A percentile compares a stretch with the other conserved stretches of the same genome.
Evolutionary conservation across 1,140 invertebrate species (phyloP).

Genomic region (Limonius californicus): DNA sequence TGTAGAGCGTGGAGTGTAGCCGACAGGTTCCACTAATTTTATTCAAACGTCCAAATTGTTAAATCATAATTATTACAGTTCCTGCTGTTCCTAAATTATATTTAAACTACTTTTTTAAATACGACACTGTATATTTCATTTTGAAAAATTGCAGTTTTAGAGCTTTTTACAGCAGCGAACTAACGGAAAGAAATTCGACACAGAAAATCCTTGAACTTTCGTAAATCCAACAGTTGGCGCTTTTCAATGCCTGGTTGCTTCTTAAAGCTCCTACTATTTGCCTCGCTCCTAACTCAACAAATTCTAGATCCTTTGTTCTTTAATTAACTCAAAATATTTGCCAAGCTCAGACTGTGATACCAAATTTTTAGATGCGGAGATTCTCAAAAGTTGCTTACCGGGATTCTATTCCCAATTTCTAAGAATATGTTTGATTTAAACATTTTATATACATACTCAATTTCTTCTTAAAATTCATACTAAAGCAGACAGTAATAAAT

Average conservation of each 20-base stretch:
- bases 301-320: constrained; percentile 29
- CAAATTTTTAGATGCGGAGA: not conserved
- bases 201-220: not conserved
- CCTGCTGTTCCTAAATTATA: too few relatives aligned
- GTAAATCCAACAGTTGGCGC: constrained; percentile 9
- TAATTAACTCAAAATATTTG: constrained; percentile 36
- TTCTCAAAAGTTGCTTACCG: not conserved
- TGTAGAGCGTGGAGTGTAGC: too few relatives aligned
- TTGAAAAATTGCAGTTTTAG: too few relatives aligned
- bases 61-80: too few relatives aligned
- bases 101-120: too few relatives aligned
- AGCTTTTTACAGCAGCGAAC: too few relatives aligned
- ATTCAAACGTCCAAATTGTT: too few relatives aligned
- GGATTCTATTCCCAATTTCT: too few relatives aligned
- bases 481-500: not conserved
- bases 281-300: constrained; percentile 27
- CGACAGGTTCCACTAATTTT: too few relatives aligned
- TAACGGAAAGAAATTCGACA: too few relatives aligned
- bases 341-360: constrained; percentile 18
- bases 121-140: too few relatives aligned
- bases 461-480: too few relatives aligned
- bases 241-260: constrained; percentile 23
- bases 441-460: not conserved
- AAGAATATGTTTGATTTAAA: not conserved
- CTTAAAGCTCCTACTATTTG: constrained; percentile 18